Base-by-base conservation (phyloP, 2,797 vertebrate genomes). In the Pipistrellus kuhlii region DNA sequence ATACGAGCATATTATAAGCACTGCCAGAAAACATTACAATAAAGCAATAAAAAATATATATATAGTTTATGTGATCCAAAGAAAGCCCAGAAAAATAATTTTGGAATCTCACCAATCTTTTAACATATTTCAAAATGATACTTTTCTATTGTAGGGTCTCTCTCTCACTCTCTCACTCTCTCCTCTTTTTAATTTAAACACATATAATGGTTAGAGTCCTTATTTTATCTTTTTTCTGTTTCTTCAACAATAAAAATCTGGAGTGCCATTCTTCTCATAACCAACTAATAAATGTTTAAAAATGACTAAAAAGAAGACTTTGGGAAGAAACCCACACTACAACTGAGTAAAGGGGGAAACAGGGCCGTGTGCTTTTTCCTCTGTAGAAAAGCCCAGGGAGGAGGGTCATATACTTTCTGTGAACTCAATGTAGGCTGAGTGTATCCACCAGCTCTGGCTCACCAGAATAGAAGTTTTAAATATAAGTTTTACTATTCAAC, bases 1-100 rank as follows among this genome's bases (percentile, higher is more conserved):
- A 76, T 85, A 95, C 64, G 71, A 94, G 85, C n/a, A 71, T 85
- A 93, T 69, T 72, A 69, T 77, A 89, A 95, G 64, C 51, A 91
- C 10, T 18, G 46, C 84, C 78, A 95, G 66, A 93, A 94, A 88
- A 81, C 21, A 94, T 51, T 76, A 82, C 1, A 96, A 90, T 89
- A 88, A 94, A 88, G 32, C 18, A 84, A 25, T 85, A 85, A 51
- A 83, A 80, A 30, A n/a, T 3, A 35, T 11, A 14, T 18, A 38
- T 23, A 80, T 30, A 66, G 23, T 17, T 44, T 59, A 72, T 44
- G 13, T 59, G 48, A 91, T 59, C 78, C 82, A 82, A 87, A 92
- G 41, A 81, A 91, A 86, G n/a, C 21, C 41, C 59, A 84, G 8
- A 82, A 41, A 94, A 94, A 55, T 91, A 82, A 96, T 41, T 75